Conservation (phyloP, 2,888 invertebrate species). For the Noctua janthina region DNA sequence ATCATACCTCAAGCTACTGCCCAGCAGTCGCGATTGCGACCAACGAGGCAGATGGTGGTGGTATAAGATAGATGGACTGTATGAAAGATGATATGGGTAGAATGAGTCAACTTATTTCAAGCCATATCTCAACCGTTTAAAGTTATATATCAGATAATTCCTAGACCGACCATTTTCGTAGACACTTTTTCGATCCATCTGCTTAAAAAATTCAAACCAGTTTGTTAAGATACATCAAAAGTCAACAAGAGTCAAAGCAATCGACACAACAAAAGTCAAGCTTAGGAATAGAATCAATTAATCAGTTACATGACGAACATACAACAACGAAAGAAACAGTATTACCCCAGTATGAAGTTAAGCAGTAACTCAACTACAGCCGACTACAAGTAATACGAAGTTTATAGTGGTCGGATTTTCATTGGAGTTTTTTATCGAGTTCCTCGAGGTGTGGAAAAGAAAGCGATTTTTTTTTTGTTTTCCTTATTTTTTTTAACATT, state of each 20-base stretch:
- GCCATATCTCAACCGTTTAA: too few relatives aligned
- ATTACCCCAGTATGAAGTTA: not conserved
- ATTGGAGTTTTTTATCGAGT: not conserved
- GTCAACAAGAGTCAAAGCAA: conserved; percentile 32
- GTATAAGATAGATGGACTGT: too few relatives aligned
- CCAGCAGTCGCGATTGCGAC: not conserved
- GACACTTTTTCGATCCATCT: not conserved
- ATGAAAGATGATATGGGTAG: too few relatives aligned
- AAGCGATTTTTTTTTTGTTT: too few relatives aligned
- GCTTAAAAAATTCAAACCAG: not conserved
- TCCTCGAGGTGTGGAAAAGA: too few relatives aligned
- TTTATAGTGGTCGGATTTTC: not conserved
- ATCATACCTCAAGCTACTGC: too few relatives aligned
- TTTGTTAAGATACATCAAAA: not conserved
- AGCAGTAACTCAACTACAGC: not conserved
- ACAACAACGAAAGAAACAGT: conserved; percentile 39
- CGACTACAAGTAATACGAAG: not conserved
- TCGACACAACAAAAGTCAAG: conserved; percentile 6
- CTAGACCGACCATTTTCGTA: not conserved
- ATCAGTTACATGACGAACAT: conserved; percentile 10
- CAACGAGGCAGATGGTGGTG: not conserved
- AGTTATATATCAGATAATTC: not conserved
- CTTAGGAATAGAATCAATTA: conserved; percentile 14
- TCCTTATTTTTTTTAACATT: too few relatives aligned
- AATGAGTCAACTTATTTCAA: too few relatives aligned